phyloP scores from a whole-genome alignment of 2,888 invertebrate species.

The Scaptomyza polygonia region DNA sequence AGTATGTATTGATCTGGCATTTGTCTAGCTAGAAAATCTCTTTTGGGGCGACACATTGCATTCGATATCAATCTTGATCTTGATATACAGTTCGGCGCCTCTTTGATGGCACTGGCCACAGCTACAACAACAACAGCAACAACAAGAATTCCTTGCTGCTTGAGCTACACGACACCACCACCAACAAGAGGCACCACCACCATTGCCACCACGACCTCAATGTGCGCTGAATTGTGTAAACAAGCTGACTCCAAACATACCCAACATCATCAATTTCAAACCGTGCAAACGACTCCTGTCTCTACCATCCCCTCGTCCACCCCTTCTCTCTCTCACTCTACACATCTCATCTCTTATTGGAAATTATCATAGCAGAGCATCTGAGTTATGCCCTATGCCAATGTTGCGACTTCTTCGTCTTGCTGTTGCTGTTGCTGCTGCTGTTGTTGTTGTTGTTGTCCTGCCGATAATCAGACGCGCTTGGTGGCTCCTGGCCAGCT shows the following conservation, averaged over 20 bases:
- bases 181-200: constrained; percentile 10
- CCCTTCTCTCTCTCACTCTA: neutral
- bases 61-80: constrained; percentile 76
- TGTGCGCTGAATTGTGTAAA: constrained; percentile 84
- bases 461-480: constrained; percentile 80
- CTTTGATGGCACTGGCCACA: constrained; percentile 70
- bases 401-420: constrained; percentile 24
- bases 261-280: constrained; percentile 82
- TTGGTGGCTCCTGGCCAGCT: constrained; percentile 71
- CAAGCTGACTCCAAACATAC: constrained; percentile 83
- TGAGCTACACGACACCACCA: constrained; percentile 50
- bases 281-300: constrained; percentile 29
- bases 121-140: constrained; percentile 6
- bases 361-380: constrained; percentile 82
- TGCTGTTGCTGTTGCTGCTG: constrained; percentile 18
- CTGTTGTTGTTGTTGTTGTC: constrained; percentile 57
- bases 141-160: constrained; percentile 66
- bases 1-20: constrained; percentile 53
- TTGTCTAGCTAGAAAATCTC: constrained; percentile 55
- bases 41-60: constrained; percentile 56
- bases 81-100: constrained; percentile 80
- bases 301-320: neutral
- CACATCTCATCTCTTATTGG: constrained; percentile 59
- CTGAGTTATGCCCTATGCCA: constrained; percentile 79
- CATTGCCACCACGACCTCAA: constrained; percentile 71